Evolutionary conservation across 2,888 invertebrate species (phyloP), one percentile per base, ranked within the genome.

Genomic region (Leucophenga montana): DNA sequence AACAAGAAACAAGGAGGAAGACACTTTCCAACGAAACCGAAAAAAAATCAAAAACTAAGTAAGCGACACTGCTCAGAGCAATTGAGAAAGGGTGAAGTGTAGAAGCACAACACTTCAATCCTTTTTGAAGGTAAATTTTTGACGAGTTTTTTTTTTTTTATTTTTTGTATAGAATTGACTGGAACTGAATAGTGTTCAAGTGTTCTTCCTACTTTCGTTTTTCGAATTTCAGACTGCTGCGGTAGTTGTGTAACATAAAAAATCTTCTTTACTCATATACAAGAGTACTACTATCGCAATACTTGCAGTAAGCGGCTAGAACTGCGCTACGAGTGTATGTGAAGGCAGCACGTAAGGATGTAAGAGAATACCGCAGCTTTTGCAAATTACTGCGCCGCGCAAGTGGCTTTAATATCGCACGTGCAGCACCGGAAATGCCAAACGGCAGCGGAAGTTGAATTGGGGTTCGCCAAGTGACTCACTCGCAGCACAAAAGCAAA

Each of bases 391-490:
- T 71, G 71, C 70, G 70, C 70, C 85, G 84, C 83, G 82, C 85
- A 85, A 81, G 85, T 81, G 85, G 73, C 74, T 72, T 74, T 71
- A 70, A 64, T 70, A 72, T 69, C 62, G 75, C 79, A 78, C 75
- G 73, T 70, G 62, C 46, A 64, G 20, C 27, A 27, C 27, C 46
- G 62, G 62, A 64, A 46, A 48, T 44, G 48, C 14, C 62, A 64
- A 64, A 48, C 61, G 61, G 31, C 6, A 16, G 8, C 62, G 57
- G 27, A n/a, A 46, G 62, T 64, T 48, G 62, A 64, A 22, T 64
- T 64, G 62, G 8, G 62, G 16, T 48, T 16, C 59, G 20, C 33
- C 70, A 27, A 27, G 27, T 27, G 27, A 27, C 27, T 27, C 27
- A 27, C 27, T 27, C 27, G 27, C 27, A 70, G 62, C 72, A 75